These are phyloP conservation scores for Campylomormyrus numenius DNA, from an alignment of 2,113 vertebrate species.

Conservation along the genomic window DNA sequence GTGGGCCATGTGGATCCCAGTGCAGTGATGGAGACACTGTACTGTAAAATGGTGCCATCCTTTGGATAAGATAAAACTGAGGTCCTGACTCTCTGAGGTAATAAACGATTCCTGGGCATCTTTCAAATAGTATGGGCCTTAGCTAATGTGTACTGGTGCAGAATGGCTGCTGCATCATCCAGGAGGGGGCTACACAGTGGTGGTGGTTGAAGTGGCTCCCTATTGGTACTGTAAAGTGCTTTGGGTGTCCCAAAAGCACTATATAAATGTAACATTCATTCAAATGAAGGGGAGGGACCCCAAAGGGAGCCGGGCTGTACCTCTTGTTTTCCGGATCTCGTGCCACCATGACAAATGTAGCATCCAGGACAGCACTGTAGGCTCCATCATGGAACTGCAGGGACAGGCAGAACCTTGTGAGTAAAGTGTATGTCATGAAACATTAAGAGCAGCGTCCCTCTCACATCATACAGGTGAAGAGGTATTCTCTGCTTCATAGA, in stretches of 20 bases:
- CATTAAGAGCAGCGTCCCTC: not conserved
- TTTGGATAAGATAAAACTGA: not conserved
- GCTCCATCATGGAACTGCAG: conserved; percentile 57
- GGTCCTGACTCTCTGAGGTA: not conserved
- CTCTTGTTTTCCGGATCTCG: conserved; percentile 90
- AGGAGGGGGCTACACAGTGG: not conserved
- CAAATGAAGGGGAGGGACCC: not conserved
- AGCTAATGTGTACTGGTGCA: not conserved
- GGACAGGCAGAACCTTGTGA: not conserved
- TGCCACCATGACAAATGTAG: conserved; percentile 97
- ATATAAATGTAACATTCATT: not conserved
- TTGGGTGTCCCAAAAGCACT: not conserved
- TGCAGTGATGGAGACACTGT: not conserved
- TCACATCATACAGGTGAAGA: not conserved
- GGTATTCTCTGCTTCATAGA: not conserved
- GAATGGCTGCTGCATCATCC: not conserved
- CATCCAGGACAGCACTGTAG: conserved; percentile 78
- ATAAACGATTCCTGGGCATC: not conserved
- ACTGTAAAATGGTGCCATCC: not conserved
- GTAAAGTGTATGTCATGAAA: not conserved
- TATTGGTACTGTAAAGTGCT: not conserved
- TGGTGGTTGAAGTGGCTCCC: not conserved
- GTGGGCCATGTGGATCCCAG: not conserved
- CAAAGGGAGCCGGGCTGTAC: conserved; percentile 45
- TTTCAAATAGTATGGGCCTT: not conserved